Evolutionary conservation across 2,888 invertebrate genomes (phyloP), one percentile per base, ranked within the genome.

Genomic region (Choristoneura rosaceana): DNA sequence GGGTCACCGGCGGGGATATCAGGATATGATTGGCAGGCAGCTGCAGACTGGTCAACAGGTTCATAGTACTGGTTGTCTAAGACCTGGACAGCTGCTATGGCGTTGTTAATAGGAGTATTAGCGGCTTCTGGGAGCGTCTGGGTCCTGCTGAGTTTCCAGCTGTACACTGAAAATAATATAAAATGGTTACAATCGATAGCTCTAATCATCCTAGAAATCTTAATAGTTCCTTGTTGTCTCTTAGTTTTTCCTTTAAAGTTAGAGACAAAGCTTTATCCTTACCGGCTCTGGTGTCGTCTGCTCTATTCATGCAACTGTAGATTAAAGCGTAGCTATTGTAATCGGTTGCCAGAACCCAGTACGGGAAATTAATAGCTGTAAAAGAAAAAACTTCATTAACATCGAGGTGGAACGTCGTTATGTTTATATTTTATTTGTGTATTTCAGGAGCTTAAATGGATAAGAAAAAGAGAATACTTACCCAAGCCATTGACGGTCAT

Each of bases 321-420:
- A 95, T 94, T 3, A 96, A 93, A 0, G 95, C 89, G 76, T 95
- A 96, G 73, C 89, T 90, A 0, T 87, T 86, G 81, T 96, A 89
- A 73, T 96, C 96, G 0, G 96, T 95, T 55, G 92, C 95, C 38
- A 96, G 77, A n/a, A 96, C 84, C 95, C 95, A 95, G 80, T 96
- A 96, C n/a, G 63, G 63, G 47, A 70, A 17, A 2, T n/a, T 14
- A 8, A 63, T 59, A n/a, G 34, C 63, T 62, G 59, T 12, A 58
- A 63, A 0, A 41, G 59, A 41, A 9, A 7, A 69, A 58, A 17
- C 8, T 7, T 62, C 1, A 14, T 33, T 8, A 25, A 4, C 7
- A 62, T 1, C 4, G 12, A 17, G 4, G 8, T 2, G 8, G 2
- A 17, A 33, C 38, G 10, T 45, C 3, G 3, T 43, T 12, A 43